phyloP scores from a whole-genome alignment of 2,888 invertebrate genomes.

The Drosophila neotestacea region DNA sequence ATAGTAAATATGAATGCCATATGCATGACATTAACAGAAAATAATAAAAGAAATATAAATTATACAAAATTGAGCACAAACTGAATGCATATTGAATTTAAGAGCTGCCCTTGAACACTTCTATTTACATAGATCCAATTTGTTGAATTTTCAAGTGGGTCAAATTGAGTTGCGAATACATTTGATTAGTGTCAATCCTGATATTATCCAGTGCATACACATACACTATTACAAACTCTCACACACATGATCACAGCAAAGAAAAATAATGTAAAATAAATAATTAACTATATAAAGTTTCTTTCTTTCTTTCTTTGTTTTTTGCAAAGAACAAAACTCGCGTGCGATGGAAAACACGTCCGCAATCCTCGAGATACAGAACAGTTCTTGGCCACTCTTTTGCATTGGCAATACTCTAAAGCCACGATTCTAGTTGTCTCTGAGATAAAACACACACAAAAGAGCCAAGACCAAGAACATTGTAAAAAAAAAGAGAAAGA shows the following conservation, averaged over 20 bases:
- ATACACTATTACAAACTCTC: background rate
- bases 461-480: slow-evolving; percentile 10
- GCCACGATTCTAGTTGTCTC: slow-evolving; percentile 16
- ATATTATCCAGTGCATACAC: background rate
- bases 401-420: slow-evolving; percentile 33
- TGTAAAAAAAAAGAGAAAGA: slow-evolving; percentile 8
- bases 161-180: background rate
- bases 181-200: background rate
- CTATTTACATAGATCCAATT: slow-evolving; percentile 35
- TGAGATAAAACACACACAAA: slow-evolving; percentile 1
- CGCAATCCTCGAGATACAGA: slow-evolving; percentile 69
- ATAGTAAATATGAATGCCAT: slow-evolving; percentile 14
- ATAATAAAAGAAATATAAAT: background rate
- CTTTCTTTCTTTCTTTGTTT: background rate
- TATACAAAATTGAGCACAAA: slow-evolving; percentile 5
- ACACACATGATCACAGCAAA: background rate
- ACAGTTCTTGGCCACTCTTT: slow-evolving; percentile 66
- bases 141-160: slow-evolving; percentile 22
- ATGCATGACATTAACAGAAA: slow-evolving; percentile 38
- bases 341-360: slow-evolving; percentile 58
- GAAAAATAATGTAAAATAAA: background rate
- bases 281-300: no score
- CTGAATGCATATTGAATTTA: slow-evolving; percentile 18
- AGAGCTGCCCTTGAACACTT: slow-evolving; percentile 32
- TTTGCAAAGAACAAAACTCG: background rate